phyloP scores from a whole-genome alignment of 2,888 invertebrate genomes.

The Hymenopus coronatus region DNA sequence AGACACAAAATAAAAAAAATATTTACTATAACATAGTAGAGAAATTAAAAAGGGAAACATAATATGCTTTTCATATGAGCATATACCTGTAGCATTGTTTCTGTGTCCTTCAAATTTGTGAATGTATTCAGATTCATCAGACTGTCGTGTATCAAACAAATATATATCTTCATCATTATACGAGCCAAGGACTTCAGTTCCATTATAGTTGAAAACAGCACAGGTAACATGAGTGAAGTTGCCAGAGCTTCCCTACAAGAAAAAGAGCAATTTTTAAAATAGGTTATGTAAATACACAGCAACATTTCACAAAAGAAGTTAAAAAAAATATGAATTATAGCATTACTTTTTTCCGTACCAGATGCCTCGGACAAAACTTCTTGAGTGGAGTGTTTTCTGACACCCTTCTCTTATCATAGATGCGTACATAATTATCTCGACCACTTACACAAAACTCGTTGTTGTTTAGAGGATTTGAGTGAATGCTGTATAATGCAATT shows the following conservation, averaged over 20 bases:
- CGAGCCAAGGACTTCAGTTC: constrained; percentile 86
- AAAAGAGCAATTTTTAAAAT: neutral
- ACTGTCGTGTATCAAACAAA: constrained; percentile 68
- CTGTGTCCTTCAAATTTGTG: constrained; percentile 53
- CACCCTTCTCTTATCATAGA: constrained; percentile 64
- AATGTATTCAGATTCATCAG: constrained; percentile 55
- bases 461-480: constrained; percentile 74
- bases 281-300: neutral
- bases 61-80: neutral
- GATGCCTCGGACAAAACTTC: constrained; percentile 61
- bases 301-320: neutral
- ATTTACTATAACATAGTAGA: too few relatives aligned
- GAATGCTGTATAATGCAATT: constrained; percentile 83
- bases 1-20: constrained; percentile 30
- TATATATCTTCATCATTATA: constrained; percentile 94
- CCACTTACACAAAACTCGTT: constrained; percentile 83
- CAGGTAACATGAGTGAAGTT: constrained; percentile 72
- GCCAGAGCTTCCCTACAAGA: constrained; percentile 42
- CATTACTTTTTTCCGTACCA: constrained; percentile 43
- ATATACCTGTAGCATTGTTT: constrained; percentile 62
- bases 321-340: neutral
- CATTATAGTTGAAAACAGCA: constrained; percentile 87
- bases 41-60: neutral
- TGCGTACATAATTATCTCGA: constrained; percentile 70
- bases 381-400: constrained; percentile 50